Evolutionary conservation across 2,888 invertebrate species (phyloP), one percentile per base, ranked within the genome.

Genomic region (Eustalomyia histrio): DNA sequence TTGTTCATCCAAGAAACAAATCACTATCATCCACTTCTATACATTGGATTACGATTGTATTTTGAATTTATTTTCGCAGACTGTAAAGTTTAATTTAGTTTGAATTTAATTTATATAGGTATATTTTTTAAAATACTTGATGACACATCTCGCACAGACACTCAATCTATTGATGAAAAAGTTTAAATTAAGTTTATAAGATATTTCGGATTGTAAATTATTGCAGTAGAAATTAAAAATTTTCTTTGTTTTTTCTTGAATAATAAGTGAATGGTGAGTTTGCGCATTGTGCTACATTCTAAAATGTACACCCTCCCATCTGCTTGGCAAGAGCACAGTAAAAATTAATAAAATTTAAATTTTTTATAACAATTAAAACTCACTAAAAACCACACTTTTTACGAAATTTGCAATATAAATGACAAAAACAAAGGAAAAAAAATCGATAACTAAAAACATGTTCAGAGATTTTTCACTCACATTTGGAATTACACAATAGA

Each of bases 261-360:
- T 16, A 29, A 21, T 43, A 53, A 52, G 16, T 16, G 14, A 76
- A 64, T 50, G 80, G 72, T 80, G 80, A 80, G 80, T 80, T 61
- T 80, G 80, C 80, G 80, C 76, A 60, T 17, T 35, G 24, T 47
- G n/a, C 55, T 50, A 12, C 9, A 43, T 8, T 5, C 3, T 6
- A 55, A 39, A 55, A 18, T 47, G 14, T 12, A 39, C 35, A 35
- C 8, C 12, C 39, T 21, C 24, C 63, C 63, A 35, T 63, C 57
- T 47, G n/a, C 43, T 21, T 43, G 35, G 8, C n/a, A n/a, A n/a
- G 8, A 2, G 12, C 1, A 39, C 39, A 39, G 1, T 39, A 1
- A 29, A 6, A 29, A 29, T 29, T 29, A 6, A 29, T 29, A 29
- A 29, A 29, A 29, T 29, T n/a, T n/a, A n/a, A n/a, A n/a, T n/a